Base-by-base conservation (phyloP, 2,797 vertebrate genomes). In the Mormyrus hasselquistii region DNA sequence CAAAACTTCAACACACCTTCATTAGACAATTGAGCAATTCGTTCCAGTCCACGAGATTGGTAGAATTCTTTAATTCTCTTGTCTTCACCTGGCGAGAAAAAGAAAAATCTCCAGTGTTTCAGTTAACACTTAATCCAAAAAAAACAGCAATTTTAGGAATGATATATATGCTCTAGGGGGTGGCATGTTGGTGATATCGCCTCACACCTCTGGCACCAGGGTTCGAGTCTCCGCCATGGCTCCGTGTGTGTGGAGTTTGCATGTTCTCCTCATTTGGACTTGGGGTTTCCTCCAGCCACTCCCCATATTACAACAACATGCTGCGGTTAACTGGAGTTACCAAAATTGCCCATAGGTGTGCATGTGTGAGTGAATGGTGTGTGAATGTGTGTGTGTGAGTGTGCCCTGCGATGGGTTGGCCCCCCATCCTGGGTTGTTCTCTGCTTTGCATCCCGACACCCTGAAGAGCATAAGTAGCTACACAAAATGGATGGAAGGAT, bases 21-120 rank as follows among this genome's bases (percentile, higher is more conserved):
- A 1, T 96, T 95, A 1, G 95, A 92, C 0, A 97, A 96, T 89
- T 99, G 98, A 4, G 97, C 95, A 89, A 98, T 96, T 87, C 98
- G 95, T 93, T 99, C 98, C 47, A 99, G 95, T 29, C 98, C 98
- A 0, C 98, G 96, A 0, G 98, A 98, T 94, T 99, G 98, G 94
- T 98, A 99, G 94, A 99, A 99, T 76, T 99, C 98, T 59, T 97
- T 97, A 95, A 99, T 99, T 92, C 98, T 94, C 92, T 97, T 97
- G 94, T 99, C 98, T 95, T 99, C 98, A 92, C 97, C 98, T 99
- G 93, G 0, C 44, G 19, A 85, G 38, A 90, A 84, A 62, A 90
- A 59, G 7, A 83, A 57, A 16, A 73, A 53, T 14, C 25, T 9
- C 34, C 19, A 10, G 4, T 19, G 47, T 1, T 34, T 29, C 55